Evolutionary conservation across 2,797 vertebrate species (phyloP), one percentile per base, ranked within the genome.

Genomic region (Stomatorhinus walkeri): DNA sequence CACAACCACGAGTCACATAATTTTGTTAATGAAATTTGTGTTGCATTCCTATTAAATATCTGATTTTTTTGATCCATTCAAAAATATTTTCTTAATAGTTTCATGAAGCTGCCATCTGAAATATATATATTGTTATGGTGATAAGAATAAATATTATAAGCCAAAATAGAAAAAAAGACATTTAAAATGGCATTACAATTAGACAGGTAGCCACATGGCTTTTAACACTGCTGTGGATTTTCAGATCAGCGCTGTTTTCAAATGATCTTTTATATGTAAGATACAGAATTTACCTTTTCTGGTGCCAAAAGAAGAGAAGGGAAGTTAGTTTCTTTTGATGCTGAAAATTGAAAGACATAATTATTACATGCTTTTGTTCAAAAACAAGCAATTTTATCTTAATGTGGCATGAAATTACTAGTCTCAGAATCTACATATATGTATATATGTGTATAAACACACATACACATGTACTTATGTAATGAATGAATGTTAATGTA

Each of bases 291-390:
- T 85, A 85, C 81, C 81, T 85, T 14, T 28, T 49, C 48, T 22
- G 19, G 9, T 85, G 48, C 46, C n/a, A 51, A 24, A 2, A 84
- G 46, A 48, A 48, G 22, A 85, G n/a, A 48, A 46, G 4, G 16
- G 64, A 32, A 72, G 9, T 76, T 76, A 19, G 32, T 76, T 85
- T 51, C 40, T 2, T 48, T 24, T 48, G 81, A 85, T 85, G 43
- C 81, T 85, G 48, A 46, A 85, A 85, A 76, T 76, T 8, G 48
- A 85, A 49, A 85, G n/a, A 85, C n/a, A 84, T 84, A 85, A 85
- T 51, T 16, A 76, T 76, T 32, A 36, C 28, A 76, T 40, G 32
- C 14, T 32, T 5, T 72, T 72, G 28, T 32, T 16, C 14, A 32
- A 72, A 16, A 36, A 36, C 28, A 72, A 12, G 1, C 32, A 76